Evolutionary conservation across 2,797 vertebrate species (phyloP).

Genomic region (Squalus acanthias): DNA sequence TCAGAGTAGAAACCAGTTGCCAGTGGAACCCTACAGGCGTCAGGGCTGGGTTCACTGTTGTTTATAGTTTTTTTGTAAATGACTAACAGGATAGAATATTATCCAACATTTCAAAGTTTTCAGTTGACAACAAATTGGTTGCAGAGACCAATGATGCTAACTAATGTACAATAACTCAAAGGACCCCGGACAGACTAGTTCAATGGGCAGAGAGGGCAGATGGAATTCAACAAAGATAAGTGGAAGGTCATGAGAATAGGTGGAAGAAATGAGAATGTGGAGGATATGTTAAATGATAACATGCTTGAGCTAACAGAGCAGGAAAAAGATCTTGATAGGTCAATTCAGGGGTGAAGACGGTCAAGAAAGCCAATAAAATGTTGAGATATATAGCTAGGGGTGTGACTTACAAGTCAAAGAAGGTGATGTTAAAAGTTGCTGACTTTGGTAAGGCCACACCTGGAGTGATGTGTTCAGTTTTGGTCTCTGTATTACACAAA

Average conservation of each 20-base stretch:
- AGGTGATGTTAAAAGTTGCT: neutral
- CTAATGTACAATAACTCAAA: neutral
- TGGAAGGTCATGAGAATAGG: too few relatives aligned
- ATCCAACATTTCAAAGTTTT: neutral
- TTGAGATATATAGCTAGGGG: neutral
- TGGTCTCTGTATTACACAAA: neutral
- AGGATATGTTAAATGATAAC: neutral
- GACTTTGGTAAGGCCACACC: neutral
- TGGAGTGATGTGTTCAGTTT: neutral
- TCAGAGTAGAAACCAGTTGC: too few relatives aligned
- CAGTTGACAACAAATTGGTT: neutral
- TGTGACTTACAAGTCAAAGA: neutral
- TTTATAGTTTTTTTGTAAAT: neutral
- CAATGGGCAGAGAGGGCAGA: neutral
- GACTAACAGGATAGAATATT: neutral
- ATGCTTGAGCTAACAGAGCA: neutral
- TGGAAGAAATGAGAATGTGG: neutral
- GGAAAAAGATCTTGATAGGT: neutral
- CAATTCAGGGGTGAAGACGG: neutral
- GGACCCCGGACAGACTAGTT: neutral
- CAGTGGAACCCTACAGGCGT: neutral
- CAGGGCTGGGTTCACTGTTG: neutral
- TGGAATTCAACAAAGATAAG: neutral
- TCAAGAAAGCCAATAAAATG: neutral
- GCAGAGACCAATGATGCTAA: neutral